Evolutionary conservation across 2,113 vertebrate species (phyloP), one percentile per base, ranked within the genome.

Genomic region (Tragelaphus strepsiceros): DNA sequence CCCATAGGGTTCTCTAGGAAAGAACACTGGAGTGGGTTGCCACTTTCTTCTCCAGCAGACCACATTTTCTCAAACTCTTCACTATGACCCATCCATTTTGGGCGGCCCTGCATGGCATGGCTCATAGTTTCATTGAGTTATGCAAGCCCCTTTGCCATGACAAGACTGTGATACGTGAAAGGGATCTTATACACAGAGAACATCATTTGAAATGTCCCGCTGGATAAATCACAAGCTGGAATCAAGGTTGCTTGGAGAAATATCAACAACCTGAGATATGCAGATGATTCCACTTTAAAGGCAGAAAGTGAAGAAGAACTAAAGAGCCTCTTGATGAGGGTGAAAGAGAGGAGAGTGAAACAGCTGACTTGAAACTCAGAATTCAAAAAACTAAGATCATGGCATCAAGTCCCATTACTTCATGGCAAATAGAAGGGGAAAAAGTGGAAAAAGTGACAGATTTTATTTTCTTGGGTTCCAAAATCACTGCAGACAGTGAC

Each of bases 51-150:
- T 43, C 35, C 35, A 77, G 35, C 12, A 43, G 71, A 77, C 35
- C 39, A 43, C 21, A 7, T 77, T 77, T 77, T 43, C 21, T 77
- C 22, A 77, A 77, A 77, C 39, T 77, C 35, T 77, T 77, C 71
- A 77, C 35, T 77, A 24, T 3, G 22, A 77, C 6, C 35, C 71
- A 77, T 26, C 71, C 71, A 77, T 43, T 43, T 26, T 77, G 35
- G 35, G 71, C 43, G 11, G 71, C 22, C 21, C 71, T 1, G 0
- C 35, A 14, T 3, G 6, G 35, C 71, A 74, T 3, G 11, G 35
- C 71, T 43, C 22, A 43, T 39, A 71, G 19, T 17, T 71, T 35
- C n/a, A 71, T 0, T 71, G n/a, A 71, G n/a, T 21, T 71, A 71
- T 39, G 19, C 67, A 39, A 71, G 19, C 67, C 67, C n/a, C 2